A percentile compares a stretch with the other conserved stretches of the same genome.
phyloP scores from a whole-genome alignment of 1,140 invertebrate species.

The Drosophila sucinea region DNA sequence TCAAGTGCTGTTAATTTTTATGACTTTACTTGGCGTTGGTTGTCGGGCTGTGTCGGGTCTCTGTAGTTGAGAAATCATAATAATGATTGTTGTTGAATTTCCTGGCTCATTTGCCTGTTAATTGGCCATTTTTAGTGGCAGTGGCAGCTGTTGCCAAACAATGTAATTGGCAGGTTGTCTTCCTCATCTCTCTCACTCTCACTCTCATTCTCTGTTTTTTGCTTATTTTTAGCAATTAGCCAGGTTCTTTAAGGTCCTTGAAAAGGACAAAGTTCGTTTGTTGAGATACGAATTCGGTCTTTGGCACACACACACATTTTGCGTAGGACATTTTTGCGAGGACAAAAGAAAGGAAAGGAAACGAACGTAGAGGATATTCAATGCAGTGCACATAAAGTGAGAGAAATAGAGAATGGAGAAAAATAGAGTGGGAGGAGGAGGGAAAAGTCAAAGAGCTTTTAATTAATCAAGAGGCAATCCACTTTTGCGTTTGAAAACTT shows the following conservation, averaged over 20 bases:
- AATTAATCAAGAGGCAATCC: conserved; percentile 77
- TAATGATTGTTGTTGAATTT: conserved; percentile 18
- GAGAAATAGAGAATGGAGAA: background rate
- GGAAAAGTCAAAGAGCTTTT: conserved; percentile 55
- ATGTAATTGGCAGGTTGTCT: conserved; percentile 22
- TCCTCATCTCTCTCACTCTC: background rate
- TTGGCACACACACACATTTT: background rate
- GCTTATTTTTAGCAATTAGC: conserved; percentile 11
- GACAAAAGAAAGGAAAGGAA: background rate
- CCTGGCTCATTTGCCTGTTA: conserved; percentile 21
- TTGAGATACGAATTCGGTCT: background rate
- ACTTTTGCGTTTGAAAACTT: conserved; percentile 65
- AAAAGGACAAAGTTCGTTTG: conserved; percentile 9
- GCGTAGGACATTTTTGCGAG: background rate
- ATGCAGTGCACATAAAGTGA: background rate
- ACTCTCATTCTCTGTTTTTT: background rate
- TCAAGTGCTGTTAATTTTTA: conserved; percentile 17
- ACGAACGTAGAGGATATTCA: background rate
- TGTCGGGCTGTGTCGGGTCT: background rate
- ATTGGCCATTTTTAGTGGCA: conserved; percentile 23
- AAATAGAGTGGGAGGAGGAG: background rate
- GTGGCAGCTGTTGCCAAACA: conserved; percentile 20
- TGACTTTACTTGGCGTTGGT: conserved; percentile 15
- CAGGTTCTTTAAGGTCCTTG: conserved; percentile 15
- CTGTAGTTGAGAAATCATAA: conserved; percentile 14